These are phyloP conservation scores for Chrysina gloriosa DNA, from an alignment of 2,888 invertebrate species.

Conservation along the genomic window DNA sequence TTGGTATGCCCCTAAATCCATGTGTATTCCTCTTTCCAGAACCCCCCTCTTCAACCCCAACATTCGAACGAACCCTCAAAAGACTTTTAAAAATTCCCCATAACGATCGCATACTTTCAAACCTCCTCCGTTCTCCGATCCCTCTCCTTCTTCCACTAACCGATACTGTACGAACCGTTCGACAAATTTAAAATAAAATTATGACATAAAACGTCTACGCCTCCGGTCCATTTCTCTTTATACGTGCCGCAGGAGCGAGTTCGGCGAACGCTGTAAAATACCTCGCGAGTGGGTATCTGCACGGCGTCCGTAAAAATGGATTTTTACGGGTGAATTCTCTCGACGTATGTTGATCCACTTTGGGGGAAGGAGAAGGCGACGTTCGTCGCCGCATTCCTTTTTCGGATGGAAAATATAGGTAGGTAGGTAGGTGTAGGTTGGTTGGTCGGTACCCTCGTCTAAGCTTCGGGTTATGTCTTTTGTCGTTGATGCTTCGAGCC, in stretches of 20 bases:
- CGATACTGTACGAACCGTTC: too few species aligned
- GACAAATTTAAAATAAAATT: constrained; percentile 23
- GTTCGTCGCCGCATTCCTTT: constrained; percentile 7
- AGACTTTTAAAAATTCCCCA: too few species aligned
- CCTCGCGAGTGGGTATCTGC: constrained; percentile 40
- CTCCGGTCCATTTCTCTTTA: constrained; percentile 9
- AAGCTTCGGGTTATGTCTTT: constrained; percentile 8
- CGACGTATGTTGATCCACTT: constrained; percentile 35
- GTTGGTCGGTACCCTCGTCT: neutral
- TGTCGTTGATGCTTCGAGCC: neutral
- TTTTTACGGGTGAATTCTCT: constrained; percentile 40
- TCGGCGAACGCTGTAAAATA: constrained; percentile 32
- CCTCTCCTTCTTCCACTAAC: too few species aligned
- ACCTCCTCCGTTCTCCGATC: too few species aligned
- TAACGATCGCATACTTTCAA: too few species aligned
- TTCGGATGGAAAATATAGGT: neutral
- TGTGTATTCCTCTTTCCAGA: too few species aligned
- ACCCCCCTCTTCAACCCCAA: too few species aligned
- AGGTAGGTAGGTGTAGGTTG: neutral
- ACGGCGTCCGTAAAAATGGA: constrained; percentile 39
- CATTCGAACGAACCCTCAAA: too few species aligned
- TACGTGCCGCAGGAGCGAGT: neutral
- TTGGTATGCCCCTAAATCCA: too few species aligned
- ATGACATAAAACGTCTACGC: constrained; percentile 17
- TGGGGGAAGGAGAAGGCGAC: neutral